Conservation (phyloP, 2,888 invertebrate species). For the Nezara viridula region DNA sequence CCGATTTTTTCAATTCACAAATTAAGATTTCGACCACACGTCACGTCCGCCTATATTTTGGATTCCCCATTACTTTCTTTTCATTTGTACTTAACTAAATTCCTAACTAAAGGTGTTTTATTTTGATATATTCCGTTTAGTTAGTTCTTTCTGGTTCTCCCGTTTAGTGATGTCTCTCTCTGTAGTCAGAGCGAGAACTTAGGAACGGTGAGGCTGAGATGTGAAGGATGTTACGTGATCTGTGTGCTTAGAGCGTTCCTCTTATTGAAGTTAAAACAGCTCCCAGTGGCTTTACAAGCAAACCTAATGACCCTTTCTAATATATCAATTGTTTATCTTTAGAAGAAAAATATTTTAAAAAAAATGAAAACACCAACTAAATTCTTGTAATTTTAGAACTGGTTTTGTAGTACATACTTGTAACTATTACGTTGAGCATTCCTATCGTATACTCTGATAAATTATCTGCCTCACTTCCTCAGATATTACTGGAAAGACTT, state of each 20-base stretch:
- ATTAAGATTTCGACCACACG: too few species aligned
- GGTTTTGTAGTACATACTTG: background rate
- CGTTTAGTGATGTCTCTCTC: background rate
- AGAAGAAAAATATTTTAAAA: background rate
- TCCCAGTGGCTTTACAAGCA: background rate
- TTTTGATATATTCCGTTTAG: background rate
- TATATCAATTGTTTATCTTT: slow-evolving; percentile 11
- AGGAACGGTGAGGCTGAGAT: background rate
- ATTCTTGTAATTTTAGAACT: background rate
- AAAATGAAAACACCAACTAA: slow-evolving; percentile 19
- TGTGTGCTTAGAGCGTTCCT: background rate
- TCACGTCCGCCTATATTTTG: too few species aligned
- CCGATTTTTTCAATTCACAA: too few species aligned
- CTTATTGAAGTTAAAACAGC: background rate
- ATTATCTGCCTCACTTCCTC: too few species aligned
- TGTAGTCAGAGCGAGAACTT: background rate
- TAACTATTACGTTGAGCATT: too few species aligned
- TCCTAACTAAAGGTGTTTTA: too few species aligned
- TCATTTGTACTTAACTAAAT: too few species aligned
- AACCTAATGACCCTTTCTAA: slow-evolving; percentile 34
- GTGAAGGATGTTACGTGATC: background rate
- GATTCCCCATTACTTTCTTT: too few species aligned
- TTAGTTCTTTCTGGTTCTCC: background rate
- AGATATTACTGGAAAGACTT: too few species aligned
- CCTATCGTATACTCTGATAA: too few species aligned